A percentile compares a stretch with the other conserved stretches of the same genome.
Conservation (phyloP, 1,140 invertebrate genomes). For the Ridgeia piscesae region DNA sequence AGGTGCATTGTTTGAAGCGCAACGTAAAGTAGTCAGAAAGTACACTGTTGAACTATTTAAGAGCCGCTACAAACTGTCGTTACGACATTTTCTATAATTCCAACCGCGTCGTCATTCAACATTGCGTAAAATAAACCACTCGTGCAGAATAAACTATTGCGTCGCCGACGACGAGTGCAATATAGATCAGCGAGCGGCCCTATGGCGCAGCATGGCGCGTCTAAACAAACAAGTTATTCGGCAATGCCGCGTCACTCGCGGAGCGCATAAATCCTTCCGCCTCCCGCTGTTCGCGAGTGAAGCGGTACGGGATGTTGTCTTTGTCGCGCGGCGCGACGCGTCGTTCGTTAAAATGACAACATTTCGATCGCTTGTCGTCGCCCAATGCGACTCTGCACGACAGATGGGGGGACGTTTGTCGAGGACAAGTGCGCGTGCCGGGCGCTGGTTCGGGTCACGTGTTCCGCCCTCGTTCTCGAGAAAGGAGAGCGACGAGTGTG, state of each 20-base stretch:
- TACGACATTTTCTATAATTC: neutral
- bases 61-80: neutral
- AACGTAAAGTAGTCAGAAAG: neutral
- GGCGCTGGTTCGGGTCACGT: neutral
- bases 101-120: neutral
- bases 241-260: neutral
- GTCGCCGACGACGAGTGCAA: neutral
- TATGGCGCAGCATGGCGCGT: neutral
- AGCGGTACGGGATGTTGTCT: neutral
- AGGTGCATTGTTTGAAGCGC: neutral
- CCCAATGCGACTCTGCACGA: neutral
- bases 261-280: neutral
- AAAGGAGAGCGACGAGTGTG: neutral
- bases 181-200: neutral
- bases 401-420: neutral
- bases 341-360: conserved; percentile 5
- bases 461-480: neutral
- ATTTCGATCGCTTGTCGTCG: neutral
- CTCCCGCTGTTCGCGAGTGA: neutral
- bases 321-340: neutral
- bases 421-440: neutral
- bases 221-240: neutral
- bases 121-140: neutral
- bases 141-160: neutral
- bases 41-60: neutral